These are phyloP conservation scores for Apostichopus parvimensis DNA, from an alignment of 35 echinoderm and acorn worm species.

Conservation along the genomic window DNA sequence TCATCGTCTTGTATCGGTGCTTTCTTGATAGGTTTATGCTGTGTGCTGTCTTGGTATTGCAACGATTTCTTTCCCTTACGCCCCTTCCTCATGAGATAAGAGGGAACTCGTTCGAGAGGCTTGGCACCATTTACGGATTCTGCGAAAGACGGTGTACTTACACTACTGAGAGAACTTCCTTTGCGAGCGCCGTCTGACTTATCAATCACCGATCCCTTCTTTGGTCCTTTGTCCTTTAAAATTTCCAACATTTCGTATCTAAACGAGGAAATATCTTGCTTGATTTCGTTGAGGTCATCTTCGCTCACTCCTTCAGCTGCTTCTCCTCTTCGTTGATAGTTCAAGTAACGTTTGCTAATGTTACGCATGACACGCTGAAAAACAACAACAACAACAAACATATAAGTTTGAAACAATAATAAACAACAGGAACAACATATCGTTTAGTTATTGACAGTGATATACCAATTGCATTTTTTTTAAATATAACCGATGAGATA, in stretches of 20 bases:
- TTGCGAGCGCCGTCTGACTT: background rate
- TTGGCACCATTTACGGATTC: constrained; percentile 23
- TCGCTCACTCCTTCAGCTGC: constrained; percentile 91
- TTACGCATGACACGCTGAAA: constrained; percentile 84
- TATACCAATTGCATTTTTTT: too few species aligned
- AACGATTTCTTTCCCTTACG: constrained; percentile 85
- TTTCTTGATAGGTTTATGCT: constrained; percentile 68
- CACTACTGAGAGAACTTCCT: background rate
- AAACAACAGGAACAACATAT: too few species aligned
- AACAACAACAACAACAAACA: background rate
- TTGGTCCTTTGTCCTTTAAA: constrained; percentile 58
- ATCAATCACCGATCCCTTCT: background rate
- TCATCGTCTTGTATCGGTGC: constrained; percentile 88
- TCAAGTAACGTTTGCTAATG: constrained; percentile 90
- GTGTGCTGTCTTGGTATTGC: constrained; percentile 54
- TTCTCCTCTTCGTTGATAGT: constrained; percentile 80
- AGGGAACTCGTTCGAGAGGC: constrained; percentile 71
- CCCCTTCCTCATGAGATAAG: constrained; percentile 77
- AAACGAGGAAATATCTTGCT: constrained; percentile 92
- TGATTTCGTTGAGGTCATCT: constrained; percentile 99
- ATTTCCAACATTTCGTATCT: constrained; percentile 91
- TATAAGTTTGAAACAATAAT: too few species aligned
- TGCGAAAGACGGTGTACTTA: constrained; percentile 25
- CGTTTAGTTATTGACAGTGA: too few species aligned
- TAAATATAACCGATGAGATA: too few species aligned